A percentile compares a stretch with the other conserved stretches of the same genome.
Evolutionary conservation across 2,888 invertebrate species (phyloP).

Genomic region (Strigamia transsilvanica): DNA sequence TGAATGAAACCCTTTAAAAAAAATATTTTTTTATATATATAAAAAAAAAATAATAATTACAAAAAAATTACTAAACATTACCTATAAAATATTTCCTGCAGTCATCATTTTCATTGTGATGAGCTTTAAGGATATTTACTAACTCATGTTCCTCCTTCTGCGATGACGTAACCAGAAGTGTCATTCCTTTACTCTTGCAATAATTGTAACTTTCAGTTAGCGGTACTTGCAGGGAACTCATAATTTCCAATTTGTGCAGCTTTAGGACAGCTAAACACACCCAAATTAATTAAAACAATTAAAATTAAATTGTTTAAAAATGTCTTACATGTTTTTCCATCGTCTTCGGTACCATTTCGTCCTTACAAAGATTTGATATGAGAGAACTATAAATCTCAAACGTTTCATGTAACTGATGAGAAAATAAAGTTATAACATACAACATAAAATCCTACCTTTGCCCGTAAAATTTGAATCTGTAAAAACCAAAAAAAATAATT

Average conservation of each 20-base stretch:
- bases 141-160: background rate
- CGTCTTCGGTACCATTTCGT: background rate
- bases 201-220: constrained; percentile 15
- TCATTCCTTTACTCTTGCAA: constrained; percentile 20
- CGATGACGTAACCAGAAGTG: background rate
- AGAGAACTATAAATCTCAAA: background rate
- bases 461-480: background rate
- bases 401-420: background rate
- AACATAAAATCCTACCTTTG: background rate
- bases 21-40: background rate
- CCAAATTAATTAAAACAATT: too few species aligned
- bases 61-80: background rate
- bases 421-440: background rate
- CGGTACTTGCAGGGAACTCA: background rate
- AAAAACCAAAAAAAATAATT: too few species aligned
- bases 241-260: background rate
- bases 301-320: background rate
- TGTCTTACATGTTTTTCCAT: background rate
- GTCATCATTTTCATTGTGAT: background rate
- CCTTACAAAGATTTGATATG: constrained; percentile 4
- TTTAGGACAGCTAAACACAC: too few species aligned
- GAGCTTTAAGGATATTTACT: background rate
- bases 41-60: background rate
- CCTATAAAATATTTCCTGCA: constrained; percentile 22
- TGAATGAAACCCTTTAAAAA: constrained; percentile 4